Percentiles rank a stretch among this genome's conserved stretches.
Conservation (phyloP, 2,888 invertebrate genomes). For the Buathra laborator region DNA sequence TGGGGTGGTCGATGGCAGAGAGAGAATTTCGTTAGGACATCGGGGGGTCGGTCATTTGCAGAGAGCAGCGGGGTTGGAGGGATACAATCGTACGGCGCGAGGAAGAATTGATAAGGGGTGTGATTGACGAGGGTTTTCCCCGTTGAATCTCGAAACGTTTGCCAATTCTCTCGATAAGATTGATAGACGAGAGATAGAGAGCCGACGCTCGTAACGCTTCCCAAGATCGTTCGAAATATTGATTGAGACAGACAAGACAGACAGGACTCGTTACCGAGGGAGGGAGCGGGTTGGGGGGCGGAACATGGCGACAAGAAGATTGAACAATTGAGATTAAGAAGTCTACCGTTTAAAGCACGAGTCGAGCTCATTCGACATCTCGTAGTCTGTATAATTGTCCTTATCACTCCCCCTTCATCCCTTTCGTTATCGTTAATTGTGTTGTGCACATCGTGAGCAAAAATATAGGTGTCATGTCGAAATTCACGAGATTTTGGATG, state of each 20-base stretch:
- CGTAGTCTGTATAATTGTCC: constrained; percentile 18
- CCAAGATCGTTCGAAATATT: constrained; percentile 35
- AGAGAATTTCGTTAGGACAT: neutral
- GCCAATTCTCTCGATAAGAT: constrained; percentile 26
- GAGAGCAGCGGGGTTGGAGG: constrained; percentile 19
- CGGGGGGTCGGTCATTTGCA: neutral
- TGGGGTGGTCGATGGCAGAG: constrained; percentile 17
- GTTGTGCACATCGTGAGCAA: constrained; percentile 31
- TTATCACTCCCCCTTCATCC: neutral
- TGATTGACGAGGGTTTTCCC: neutral
- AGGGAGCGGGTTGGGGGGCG: neutral
- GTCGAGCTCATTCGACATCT: constrained; percentile 57
- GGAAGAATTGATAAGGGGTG: neutral
- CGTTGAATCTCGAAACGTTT: constrained; percentile 26
- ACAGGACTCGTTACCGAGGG: constrained; percentile 7
- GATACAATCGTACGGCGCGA: constrained; percentile 11
- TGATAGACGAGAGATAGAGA: constrained; percentile 10
- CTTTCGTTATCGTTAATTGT: constrained; percentile 35
- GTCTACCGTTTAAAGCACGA: constrained; percentile 37
- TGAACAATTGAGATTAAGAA: constrained; percentile 50
- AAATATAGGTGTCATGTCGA: constrained; percentile 53
- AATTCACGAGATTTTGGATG: constrained; percentile 43
- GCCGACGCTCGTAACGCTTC: neutral
- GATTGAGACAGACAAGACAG: constrained; percentile 43
- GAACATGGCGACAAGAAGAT: constrained; percentile 64